phyloP scores from a whole-genome alignment of 2,888 invertebrate species.

The Aspidiotus destructor region DNA sequence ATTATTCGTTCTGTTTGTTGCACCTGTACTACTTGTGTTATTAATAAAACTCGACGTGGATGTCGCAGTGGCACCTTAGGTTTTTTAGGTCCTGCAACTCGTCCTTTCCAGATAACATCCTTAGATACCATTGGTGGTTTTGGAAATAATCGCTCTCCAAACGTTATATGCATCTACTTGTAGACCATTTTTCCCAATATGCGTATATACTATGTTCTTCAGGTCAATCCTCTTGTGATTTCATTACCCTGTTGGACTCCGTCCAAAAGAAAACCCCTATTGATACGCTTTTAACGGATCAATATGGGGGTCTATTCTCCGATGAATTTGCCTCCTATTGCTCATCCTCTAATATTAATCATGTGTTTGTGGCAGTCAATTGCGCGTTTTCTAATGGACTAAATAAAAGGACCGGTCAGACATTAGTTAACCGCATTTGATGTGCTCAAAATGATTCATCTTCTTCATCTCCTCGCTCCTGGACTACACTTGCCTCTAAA shows the following conservation, averaged over 20 bases:
- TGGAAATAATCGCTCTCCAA: constrained; percentile 37
- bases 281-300: too few relatives aligned
- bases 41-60: constrained; percentile 39
- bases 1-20: neutral
- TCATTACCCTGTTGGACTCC: constrained; percentile 35
- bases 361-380: too few relatives aligned
- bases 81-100: constrained; percentile 38
- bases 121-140: constrained; percentile 40
- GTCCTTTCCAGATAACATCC: constrained; percentile 39
- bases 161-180: constrained; percentile 36
- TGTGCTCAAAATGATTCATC: too few relatives aligned
- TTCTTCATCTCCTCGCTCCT: too few relatives aligned
- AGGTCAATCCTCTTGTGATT: constrained; percentile 38
- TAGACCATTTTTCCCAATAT: constrained; percentile 37
- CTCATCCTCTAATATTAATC: neutral
- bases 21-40: constrained; percentile 36
- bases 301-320: too few relatives aligned
- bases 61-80: constrained; percentile 37
- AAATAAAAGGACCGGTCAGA: too few relatives aligned
- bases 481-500: too few relatives aligned
- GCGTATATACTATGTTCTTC: constrained; percentile 38
- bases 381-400: too few relatives aligned
- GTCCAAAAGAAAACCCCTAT: too few relatives aligned
- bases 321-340: too few relatives aligned
- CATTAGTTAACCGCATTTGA: too few relatives aligned